These are phyloP conservation scores for Nymphicus hollandicus DNA, from an alignment of 2,113 vertebrate genomes.

Conservation along the genomic window DNA sequence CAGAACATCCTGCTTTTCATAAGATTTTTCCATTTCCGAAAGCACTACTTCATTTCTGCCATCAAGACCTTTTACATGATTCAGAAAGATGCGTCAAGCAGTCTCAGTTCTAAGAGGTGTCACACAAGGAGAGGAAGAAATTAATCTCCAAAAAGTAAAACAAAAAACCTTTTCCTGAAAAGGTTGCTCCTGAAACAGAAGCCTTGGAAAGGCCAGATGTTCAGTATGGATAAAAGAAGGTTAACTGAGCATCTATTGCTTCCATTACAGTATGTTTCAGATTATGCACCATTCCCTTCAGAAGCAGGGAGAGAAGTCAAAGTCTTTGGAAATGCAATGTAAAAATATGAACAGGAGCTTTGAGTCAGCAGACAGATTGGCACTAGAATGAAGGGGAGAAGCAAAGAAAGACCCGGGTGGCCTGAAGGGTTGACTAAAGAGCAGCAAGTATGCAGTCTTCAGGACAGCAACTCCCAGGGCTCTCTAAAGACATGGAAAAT, in stretches of 20 bases:
- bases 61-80: background rate
- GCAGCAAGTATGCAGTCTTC: background rate
- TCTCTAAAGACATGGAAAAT: background rate
- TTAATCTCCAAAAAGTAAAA: background rate
- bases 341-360: background rate
- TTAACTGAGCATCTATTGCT: background rate
- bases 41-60: background rate
- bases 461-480: background rate
- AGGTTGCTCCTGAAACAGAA: background rate
- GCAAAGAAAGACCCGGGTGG: background rate
- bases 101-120: background rate
- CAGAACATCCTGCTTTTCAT: background rate
- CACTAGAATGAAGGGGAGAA: background rate
- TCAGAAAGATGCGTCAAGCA: background rate
- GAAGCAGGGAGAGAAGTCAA: background rate
- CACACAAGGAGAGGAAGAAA: background rate
- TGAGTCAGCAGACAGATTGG: background rate
- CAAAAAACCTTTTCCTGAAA: background rate
- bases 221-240: background rate
- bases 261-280: background rate
- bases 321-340: background rate
- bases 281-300: background rate
- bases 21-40: background rate
- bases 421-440: background rate
- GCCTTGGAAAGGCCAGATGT: background rate